Conservation (phyloP, 2,113 vertebrate genomes). For the Gorsachius goisagi region DNA sequence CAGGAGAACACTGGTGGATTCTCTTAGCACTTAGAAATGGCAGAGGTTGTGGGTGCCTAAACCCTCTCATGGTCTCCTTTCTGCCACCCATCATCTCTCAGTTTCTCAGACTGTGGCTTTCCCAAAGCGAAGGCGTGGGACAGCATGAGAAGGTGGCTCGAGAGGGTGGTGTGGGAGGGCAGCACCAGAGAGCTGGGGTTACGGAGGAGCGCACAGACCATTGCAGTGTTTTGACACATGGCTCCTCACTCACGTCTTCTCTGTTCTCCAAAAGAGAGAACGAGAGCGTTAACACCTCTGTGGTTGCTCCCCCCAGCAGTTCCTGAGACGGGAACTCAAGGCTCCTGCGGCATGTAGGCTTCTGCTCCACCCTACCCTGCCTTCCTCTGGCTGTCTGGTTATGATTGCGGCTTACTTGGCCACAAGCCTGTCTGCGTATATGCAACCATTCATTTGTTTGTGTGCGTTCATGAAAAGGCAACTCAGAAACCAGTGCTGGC, state of each 20-base stretch:
- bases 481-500: neutral
- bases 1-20: neutral
- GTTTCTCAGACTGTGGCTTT: neutral
- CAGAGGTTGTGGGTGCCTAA: neutral
- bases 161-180: neutral
- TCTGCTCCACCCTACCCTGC: neutral
- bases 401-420: neutral
- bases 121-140: neutral
- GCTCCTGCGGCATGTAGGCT: neutral
- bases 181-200: neutral
- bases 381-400: neutral
- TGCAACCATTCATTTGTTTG: neutral
- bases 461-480: neutral
- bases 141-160: neutral
- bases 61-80: neutral
- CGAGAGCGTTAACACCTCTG: neutral
- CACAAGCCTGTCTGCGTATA: neutral
- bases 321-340: neutral
- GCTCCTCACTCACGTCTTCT: neutral
- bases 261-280: neutral
- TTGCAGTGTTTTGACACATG: neutral
- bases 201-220: neutral
- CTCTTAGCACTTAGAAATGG: neutral
- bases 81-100: neutral
- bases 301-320: neutral